Conservation (phyloP, 2,113 vertebrate species). For the Petroica traversi region DNA sequence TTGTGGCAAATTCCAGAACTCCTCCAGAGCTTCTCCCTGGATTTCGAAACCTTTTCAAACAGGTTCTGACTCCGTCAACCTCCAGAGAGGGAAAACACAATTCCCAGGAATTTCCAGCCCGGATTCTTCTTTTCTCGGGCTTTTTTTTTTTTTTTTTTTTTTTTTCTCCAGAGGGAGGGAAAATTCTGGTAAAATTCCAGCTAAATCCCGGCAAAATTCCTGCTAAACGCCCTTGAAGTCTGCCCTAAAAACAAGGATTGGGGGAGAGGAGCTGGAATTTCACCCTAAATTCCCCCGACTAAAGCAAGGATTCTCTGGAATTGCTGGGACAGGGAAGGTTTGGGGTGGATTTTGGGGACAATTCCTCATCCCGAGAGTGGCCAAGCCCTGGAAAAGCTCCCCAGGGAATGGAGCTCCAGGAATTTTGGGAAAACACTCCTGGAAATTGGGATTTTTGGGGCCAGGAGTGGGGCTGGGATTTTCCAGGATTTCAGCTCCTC, state of each 20-base stretch:
- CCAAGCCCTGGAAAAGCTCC: neutral
- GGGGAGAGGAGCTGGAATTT: neutral
- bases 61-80: neutral
- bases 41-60: neutral
- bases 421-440: fast-evolving
- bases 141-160: fast-evolving
- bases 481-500: neutral
- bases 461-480: neutral
- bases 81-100: neutral
- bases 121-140: fast-evolving
- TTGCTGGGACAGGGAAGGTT: neutral
- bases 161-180: neutral
- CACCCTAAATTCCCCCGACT: neutral
- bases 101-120: neutral
- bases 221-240: fast-evolving
- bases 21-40: neutral
- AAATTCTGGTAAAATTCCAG: neutral
- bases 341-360: neutral
- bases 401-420: neutral
- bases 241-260: fast-evolving
- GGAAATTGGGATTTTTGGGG: neutral
- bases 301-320: neutral
- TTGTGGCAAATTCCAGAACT: neutral
- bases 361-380: neutral
- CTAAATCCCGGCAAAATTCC: neutral